Evolutionary conservation across 1,140 invertebrate genomes (phyloP), one percentile per base, ranked within the genome.

Genomic region (Scaptodrosophila lebanonensis): DNA sequence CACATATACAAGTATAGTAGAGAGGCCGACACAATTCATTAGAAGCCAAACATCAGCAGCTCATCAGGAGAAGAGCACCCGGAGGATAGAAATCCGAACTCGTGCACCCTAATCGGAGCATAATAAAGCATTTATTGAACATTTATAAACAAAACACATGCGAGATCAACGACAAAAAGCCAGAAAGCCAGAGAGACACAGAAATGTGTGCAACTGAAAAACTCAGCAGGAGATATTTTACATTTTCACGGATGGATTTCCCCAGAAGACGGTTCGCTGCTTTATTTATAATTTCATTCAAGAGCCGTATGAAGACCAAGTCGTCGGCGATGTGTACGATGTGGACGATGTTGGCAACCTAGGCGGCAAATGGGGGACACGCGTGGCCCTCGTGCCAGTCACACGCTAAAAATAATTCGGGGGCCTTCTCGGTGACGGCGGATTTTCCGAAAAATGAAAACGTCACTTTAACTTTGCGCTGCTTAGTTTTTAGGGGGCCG

Each of bases 61-160:
- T 65, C 61, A 65, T 65, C 61, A 45, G 42, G 22, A 15, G 27
- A 43, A 45, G 17, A 27, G 27, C 42, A 44, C 9, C 27, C 8
- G 22, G 22, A 43, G 32, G 47, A 64, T 43, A 27, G 32, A 39
- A 25, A 12, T 7, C 27, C 27, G 11, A 13, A 29, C 25, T 15
- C 2, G 62, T 22, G n/a, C 40, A 30, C 47, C 48, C 20, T 13
- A 49, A 49, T 60, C 39, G 44, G 12, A 45, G 38, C 61, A 66
- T 65, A 66, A 66, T 66, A 66, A 66, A 65, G 63, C 63, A 66
- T 66, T 66, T 58, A 66, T 66, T 66, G 63, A 66, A 66, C 65
- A 66, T 32, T 58, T 66, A 65, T 66, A 66, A 66, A 66, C 63
- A 64, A 65, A 65, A 65, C 51, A 66, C 16, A 42, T 25, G 22